phyloP scores from a whole-genome alignment of 2,888 invertebrate species.

The Melanophora roralis region DNA sequence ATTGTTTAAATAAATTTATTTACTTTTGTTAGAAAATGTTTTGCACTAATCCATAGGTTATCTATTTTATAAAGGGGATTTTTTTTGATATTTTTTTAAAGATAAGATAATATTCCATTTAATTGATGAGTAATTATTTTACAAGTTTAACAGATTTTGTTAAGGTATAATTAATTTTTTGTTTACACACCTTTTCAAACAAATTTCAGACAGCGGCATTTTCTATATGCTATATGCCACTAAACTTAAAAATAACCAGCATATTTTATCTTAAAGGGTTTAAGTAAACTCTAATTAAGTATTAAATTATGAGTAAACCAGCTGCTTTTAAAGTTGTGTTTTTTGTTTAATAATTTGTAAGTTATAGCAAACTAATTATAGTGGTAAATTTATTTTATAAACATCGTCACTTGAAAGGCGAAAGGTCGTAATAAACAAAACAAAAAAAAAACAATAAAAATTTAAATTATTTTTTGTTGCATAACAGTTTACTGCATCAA shows the following conservation, averaged over 20 bases:
- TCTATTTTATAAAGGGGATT: too few species aligned
- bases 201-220: background rate
- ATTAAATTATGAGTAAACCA: background rate
- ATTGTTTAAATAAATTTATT: background rate
- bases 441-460: too few species aligned
- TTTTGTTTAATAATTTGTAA: background rate
- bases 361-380: too few species aligned
- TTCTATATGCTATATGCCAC: background rate
- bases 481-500: too few species aligned
- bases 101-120: constrained; percentile 13
- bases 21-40: too few species aligned
- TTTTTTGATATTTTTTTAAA: background rate
- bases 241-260: background rate
- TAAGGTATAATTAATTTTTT: background rate
- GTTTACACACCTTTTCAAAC: background rate
- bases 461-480: too few species aligned
- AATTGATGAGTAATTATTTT: background rate
- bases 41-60: too few species aligned
- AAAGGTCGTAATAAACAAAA: too few species aligned
- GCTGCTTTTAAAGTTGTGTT: constrained; percentile 28
- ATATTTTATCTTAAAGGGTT: background rate
- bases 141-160: background rate
- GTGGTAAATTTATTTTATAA: too few species aligned
- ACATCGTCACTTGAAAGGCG: too few species aligned
- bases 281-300: constrained; percentile 10